phyloP scores from a whole-genome alignment of 2,888 invertebrate genomes.

The Amiota mariae region DNA sequence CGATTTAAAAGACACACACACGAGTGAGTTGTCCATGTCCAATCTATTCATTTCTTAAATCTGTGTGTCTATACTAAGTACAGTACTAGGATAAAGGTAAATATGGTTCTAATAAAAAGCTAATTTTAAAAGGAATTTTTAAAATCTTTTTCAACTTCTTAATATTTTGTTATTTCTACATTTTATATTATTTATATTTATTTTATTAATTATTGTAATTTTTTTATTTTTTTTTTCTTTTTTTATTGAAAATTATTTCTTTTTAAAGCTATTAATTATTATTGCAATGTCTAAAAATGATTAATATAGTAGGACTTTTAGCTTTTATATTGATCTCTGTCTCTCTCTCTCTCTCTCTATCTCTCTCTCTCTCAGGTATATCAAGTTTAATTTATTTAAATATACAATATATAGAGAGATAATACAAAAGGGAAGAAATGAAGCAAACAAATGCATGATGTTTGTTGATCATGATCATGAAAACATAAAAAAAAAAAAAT shows the following conservation, averaged over 20 bases:
- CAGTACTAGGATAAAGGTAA: background rate
- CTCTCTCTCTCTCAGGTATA: slow-evolving; percentile 21
- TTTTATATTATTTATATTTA: too few species aligned
- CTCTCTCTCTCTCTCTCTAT: too few species aligned
- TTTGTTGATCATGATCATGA: background rate
- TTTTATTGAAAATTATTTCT: background rate
- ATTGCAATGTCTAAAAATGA: background rate
- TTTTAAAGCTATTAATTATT: background rate
- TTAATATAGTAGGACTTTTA: background rate
- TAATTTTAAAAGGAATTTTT: too few species aligned
- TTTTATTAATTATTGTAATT: background rate
- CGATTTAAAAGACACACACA: too few species aligned
- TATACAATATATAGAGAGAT: background rate
- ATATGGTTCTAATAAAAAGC: background rate
- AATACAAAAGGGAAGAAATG: background rate
- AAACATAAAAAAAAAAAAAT: background rate
- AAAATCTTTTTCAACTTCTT: too few species aligned
- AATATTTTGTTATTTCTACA: too few species aligned
- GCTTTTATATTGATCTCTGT: background rate
- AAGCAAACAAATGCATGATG: background rate
- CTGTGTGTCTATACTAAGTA: background rate
- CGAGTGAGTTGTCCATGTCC: too few species aligned
- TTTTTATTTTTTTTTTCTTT: background rate
- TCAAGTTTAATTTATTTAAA: background rate
- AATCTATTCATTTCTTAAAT: too few species aligned